A percentile compares a stretch with the other conserved stretches of the same genome.
Evolutionary conservation across 2,888 invertebrate species (phyloP).

Genomic region (Rhogogaster chlorosoma): DNA sequence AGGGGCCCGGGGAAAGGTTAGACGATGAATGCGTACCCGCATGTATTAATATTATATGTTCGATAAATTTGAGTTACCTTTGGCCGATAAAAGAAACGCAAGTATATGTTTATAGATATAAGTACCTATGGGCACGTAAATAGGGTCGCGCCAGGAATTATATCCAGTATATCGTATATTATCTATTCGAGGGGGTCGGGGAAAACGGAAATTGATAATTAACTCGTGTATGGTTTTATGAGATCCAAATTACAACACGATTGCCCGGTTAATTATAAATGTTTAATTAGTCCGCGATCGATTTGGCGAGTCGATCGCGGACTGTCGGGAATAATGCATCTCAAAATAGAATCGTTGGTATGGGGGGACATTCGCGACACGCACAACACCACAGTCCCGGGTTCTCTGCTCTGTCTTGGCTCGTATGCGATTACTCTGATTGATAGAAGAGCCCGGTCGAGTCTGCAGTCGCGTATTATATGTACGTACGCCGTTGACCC

Average conservation of each 20-base stretch:
- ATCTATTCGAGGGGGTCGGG: not conserved
- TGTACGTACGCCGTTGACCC: constrained; percentile 6
- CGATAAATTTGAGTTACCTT: not conserved
- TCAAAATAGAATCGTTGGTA: constrained; percentile 72
- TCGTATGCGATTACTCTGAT: constrained; percentile 44
- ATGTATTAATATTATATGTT: not conserved
- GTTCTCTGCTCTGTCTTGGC: constrained; percentile 24
- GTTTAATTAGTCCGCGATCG: constrained; percentile 77
- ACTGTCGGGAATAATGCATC: constrained; percentile 75
- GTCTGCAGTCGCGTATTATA: constrained; percentile 24
- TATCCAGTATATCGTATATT: no score
- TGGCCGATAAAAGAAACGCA: not conserved
- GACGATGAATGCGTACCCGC: not conserved
- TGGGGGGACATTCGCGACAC: constrained; percentile 44
- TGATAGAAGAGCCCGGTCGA: constrained; percentile 27
- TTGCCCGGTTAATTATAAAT: constrained; percentile 75
- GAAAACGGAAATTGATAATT: not conserved
- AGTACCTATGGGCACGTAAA: not conserved
- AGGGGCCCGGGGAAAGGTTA: not conserved
- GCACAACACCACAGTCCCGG: constrained; percentile 35
- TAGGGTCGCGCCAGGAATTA: no score
- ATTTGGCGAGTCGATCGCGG: constrained; percentile 75
- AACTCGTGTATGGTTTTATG: not conserved
- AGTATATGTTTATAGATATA: not conserved
- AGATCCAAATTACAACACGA: constrained; percentile 44